These are phyloP conservation scores for Xylota sylvarum DNA, from an alignment of 2,888 invertebrate species.

Conservation along the genomic window DNA sequence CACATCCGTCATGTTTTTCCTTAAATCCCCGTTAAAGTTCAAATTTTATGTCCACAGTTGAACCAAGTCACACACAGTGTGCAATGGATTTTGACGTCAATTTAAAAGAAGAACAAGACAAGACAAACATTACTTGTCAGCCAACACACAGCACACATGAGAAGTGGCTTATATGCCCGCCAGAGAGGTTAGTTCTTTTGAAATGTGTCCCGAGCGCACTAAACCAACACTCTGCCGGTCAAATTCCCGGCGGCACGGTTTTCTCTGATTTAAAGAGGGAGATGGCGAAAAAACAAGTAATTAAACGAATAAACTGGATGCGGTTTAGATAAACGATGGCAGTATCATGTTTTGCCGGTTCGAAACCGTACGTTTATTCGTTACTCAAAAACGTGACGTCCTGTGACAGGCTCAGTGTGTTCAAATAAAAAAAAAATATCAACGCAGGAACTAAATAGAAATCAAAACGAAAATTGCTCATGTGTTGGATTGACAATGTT, in stretches of 20 bases:
- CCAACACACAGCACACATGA: conserved; percentile 40
- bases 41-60: neutral
- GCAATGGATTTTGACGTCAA: conserved; percentile 16
- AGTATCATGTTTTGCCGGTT: conserved; percentile 42
- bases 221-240: conserved; percentile 34
- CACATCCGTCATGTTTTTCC: neutral
- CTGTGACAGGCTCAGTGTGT: conserved; percentile 38
- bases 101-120: conserved; percentile 47
- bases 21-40: neutral
- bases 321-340: conserved; percentile 43
- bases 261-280: conserved; percentile 16
- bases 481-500: conserved; percentile 43
- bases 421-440: conserved; percentile 40
- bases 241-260: conserved; percentile 41
- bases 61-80: neutral
- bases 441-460: conserved; percentile 49
- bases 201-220: conserved; percentile 22
- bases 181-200: conserved; percentile 25
- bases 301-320: conserved; percentile 56
- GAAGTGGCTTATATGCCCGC: conserved; percentile 1
- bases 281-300: conserved; percentile 40
- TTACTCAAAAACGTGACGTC: conserved; percentile 63
- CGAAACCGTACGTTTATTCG: conserved; percentile 32
- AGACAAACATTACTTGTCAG: conserved; percentile 48
- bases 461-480: conserved; percentile 54